Base-by-base conservation (phyloP, 2,113 vertebrate species). In the Conger conger region DNA sequence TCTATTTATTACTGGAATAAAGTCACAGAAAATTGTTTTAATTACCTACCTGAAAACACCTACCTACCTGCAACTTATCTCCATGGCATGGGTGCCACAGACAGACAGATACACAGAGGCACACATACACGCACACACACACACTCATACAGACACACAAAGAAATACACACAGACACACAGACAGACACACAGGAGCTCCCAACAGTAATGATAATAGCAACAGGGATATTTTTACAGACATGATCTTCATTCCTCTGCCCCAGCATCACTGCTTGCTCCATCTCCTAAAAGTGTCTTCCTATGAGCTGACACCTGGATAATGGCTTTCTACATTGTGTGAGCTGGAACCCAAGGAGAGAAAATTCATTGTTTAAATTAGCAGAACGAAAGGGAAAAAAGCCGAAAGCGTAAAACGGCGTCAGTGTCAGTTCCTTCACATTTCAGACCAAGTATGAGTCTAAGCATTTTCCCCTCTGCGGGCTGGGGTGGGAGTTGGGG, bases 331-430 rank as follows among this genome's bases (percentile, higher is more conserved):
- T 96, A 96, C 96, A 97, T 97, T 96, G 97, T 96, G 94, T 96
- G 96, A 96, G 96, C 95, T 95, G 96, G 95, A 94, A 93, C 95
- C 94, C 91, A 92, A 94, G 93, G 96, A 94, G 96, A 97, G 97
- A 96, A 97, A 97, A 97, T 97, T 98, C 97, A 98, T 98, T 97
- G 99, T 97, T 97, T 95, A 96, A 96, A 97, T 96, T 96, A 94
- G 95, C 95, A 96, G 96, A 96, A 96, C 95, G 0, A 57, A 57
- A 11, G 57, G 5, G 27, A 9, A 4, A 20, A 4, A 23, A 23
- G 57, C 20, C 3, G 23, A 63, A 63, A 96, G 4, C n/a, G 11
- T 73, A 73, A 95, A 96, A 98, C 97, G 97, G 97, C 96, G 95
- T 97, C 97, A 96, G 97, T 97, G 96, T 91, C n/a, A n/a, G 91